Evolutionary conservation across 1,140 invertebrate genomes (phyloP), one percentile per base, ranked within the genome.

Genomic region (Cherax destructor): DNA sequence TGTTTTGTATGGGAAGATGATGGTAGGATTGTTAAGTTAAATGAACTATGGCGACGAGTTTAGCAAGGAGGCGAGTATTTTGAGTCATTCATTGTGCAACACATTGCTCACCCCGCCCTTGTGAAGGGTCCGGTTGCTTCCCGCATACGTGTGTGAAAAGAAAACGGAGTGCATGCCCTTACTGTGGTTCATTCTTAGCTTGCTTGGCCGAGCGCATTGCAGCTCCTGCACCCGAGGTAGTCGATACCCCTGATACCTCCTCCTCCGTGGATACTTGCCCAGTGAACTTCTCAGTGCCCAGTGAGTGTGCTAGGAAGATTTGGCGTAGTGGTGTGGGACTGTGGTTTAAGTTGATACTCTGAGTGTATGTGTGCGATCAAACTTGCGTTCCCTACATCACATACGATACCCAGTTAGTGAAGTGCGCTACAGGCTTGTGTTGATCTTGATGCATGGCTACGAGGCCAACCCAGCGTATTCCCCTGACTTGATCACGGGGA

Each of bases 141-240:
- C 56, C 79, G 30, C 79, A 24, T 47, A 83, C 56, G 77, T 80
- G 78, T 69, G 80, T 61, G 79, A 56, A 88, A 80, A 88, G 86
- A 88, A 88, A 88, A 88, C 86, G 86, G 86, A 69, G 83, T 81
- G 77, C 30, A 72, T 88, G 86, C 86, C 78, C 86, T n/a, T 30
- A 65, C 52, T 47, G 76, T 50, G 18, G 59, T 61, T 81, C 86
- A 88, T 81, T 88, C 79, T 61, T n/a, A 65, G 47, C 59, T 81
- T 56, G 52, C 52, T 24, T n/a, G 61, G 47, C 86, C 65, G 47
- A 13, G 50, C 24, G 52, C 79, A 59, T 72, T 50, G 61, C 59
- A 81, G 41, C 65, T 65, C 41, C 30, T 52, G 52, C 47, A 10
- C 69, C 7, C 24, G 52, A 6, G 21, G n/a, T 74, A 21, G 69